phyloP scores from a whole-genome alignment of 2,797 vertebrate species.

The Sitta carolinensis region DNA sequence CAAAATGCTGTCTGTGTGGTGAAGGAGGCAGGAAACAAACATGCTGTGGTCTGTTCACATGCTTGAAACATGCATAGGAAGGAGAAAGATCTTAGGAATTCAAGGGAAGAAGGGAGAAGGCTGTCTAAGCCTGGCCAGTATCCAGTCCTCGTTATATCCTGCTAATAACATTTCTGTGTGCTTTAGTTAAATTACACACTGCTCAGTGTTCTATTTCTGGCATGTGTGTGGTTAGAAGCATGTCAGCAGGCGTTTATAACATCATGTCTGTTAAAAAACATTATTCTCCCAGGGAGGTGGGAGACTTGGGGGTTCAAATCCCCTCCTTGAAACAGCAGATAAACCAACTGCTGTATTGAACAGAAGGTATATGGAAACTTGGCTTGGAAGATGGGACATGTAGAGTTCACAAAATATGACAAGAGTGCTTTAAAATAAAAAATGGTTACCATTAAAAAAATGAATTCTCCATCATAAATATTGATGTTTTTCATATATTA shows the following conservation, averaged over 20 bases:
- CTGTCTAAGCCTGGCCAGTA: not conserved
- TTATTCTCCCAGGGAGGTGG: not conserved
- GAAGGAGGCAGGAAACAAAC: not conserved
- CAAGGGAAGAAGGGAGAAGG: not conserved
- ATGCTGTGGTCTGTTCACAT: not conserved
- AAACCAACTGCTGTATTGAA: not conserved
- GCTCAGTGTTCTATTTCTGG: not conserved
- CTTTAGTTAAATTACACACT: not conserved
- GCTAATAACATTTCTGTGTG: not conserved
- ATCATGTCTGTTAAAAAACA: not conserved
- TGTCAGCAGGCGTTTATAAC: not conserved
- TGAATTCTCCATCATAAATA: not conserved
- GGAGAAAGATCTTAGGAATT: not conserved
- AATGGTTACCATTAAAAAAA: not conserved
- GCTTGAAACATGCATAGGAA: not conserved
- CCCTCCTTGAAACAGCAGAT: not conserved
- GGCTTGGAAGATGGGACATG: not conserved
- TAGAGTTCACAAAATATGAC: not conserved
- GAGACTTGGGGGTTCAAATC: not conserved
- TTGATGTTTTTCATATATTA: not conserved
- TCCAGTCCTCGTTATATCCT: rapidly evolving
- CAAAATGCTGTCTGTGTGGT: not conserved
- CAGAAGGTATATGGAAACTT: not conserved
- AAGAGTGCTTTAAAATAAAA: not conserved
- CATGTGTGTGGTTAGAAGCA: not conserved